These are phyloP conservation scores for Agapornis canus DNA, from an alignment of 2,797 vertebrate species.

Conservation along the genomic window DNA sequence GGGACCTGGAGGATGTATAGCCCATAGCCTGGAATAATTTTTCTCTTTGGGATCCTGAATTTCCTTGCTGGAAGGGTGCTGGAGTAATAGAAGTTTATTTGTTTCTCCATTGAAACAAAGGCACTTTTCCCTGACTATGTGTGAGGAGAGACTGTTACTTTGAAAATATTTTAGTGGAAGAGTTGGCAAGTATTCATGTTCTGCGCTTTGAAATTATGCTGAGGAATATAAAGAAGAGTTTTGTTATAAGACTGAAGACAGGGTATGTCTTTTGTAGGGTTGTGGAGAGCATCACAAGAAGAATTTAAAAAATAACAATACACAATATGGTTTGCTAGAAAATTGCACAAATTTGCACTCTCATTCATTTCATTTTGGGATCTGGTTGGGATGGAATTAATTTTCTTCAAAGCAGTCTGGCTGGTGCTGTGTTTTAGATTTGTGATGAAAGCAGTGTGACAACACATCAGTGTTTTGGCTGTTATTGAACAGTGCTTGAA, in stretches of 20 bases:
- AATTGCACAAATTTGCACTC: background rate
- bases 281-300: fast-evolving
- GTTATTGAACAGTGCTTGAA: background rate
- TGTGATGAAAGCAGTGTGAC: background rate
- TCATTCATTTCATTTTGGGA: background rate
- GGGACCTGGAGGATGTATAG: background rate
- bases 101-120: background rate
- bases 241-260: background rate
- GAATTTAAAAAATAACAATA: background rate
- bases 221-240: background rate
- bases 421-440: background rate
- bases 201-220: background rate
- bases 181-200: background rate
- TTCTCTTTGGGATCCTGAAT: background rate
- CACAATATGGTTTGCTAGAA: background rate
- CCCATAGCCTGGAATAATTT: background rate
- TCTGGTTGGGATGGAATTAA: background rate
- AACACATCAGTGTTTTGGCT: background rate
- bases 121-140: background rate
- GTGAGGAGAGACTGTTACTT: background rate
- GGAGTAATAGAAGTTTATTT: background rate
- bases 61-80: background rate
- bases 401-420: background rate
- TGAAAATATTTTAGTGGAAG: background rate
- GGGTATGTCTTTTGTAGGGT: background rate